Conservation (phyloP, 2,113 vertebrate genomes). For the Dipodomys ordii region DNA sequence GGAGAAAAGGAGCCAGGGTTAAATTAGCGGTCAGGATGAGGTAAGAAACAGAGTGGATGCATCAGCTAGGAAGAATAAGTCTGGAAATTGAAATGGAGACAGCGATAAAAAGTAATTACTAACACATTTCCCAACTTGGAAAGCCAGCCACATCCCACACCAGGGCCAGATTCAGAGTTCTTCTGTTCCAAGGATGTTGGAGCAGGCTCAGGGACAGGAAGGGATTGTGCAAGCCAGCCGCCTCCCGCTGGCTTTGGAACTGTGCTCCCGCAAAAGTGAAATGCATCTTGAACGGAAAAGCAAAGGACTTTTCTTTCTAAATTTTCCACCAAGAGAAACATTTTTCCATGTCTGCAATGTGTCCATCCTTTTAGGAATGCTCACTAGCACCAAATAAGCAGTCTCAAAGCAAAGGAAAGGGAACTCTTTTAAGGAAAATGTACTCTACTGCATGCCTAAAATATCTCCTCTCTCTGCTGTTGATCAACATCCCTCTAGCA, state of each 20-base stretch:
- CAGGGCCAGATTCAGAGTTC: constrained; percentile 65
- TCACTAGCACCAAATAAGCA: background rate
- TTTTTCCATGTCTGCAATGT: background rate
- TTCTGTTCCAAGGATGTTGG: constrained; percentile 72
- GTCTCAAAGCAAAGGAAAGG: constrained; percentile 59
- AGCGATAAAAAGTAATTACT: constrained; percentile 74
- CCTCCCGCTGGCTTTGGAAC: constrained; percentile 37
- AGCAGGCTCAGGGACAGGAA: constrained; percentile 60
- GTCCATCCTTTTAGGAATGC: background rate
- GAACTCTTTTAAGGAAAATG: constrained; percentile 50
- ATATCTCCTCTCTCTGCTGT: constrained; percentile 25
- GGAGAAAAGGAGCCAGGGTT: constrained; percentile 67
- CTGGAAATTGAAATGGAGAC: constrained; percentile 69
- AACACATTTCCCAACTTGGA: constrained; percentile 75
- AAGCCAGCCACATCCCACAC: constrained; percentile 71
- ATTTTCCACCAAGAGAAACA: constrained; percentile 29
- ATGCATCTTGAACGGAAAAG: constrained; percentile 60
- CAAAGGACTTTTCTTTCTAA: constrained; percentile 28
- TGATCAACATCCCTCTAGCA: constrained; percentile 12
- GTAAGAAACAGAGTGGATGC: constrained; percentile 56
- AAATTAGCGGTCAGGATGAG: constrained; percentile 67
- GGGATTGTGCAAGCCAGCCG: constrained; percentile 44
- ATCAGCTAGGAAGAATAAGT: background rate
- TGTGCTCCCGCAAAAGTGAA: constrained; percentile 34
- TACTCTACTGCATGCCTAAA: constrained; percentile 49